phyloP scores from a whole-genome alignment of 2,113 vertebrate species.

The Chaetodon trifascialis region DNA sequence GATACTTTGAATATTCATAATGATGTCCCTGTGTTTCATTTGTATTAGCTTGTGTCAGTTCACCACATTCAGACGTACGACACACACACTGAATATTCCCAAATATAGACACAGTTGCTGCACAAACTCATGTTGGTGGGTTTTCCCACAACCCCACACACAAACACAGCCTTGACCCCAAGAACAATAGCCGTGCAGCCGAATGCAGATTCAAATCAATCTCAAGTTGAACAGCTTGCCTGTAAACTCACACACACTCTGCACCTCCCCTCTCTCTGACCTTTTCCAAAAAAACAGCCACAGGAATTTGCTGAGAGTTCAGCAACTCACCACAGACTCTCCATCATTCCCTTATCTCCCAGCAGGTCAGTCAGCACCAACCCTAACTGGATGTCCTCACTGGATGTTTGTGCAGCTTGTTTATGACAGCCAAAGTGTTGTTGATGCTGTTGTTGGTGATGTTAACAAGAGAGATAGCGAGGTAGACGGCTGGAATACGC shows the following conservation, averaged over 20 bases:
- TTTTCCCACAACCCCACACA: conserved; percentile 13
- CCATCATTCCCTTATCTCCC: conserved; percentile 75
- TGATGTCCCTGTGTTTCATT: background rate
- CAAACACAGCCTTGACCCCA: conserved; percentile 31
- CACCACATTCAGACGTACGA: background rate
- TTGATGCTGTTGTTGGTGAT: conserved; percentile 69
- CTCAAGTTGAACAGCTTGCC: conserved; percentile 48
- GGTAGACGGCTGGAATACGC: conserved; percentile 42
- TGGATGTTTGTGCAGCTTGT: conserved; percentile 81
- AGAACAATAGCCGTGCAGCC: conserved; percentile 47
- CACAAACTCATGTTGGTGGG: conserved; percentile 5
- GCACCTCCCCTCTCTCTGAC: conserved; percentile 29
- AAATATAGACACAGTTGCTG: background rate
- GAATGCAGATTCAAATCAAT: conserved; percentile 45
- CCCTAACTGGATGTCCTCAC: conserved; percentile 66
- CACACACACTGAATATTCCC: background rate
- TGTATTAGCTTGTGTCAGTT: conserved; percentile 2
- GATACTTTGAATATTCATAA: no score
- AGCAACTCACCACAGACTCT: conserved; percentile 51
- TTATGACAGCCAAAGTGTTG: conserved; percentile 80
- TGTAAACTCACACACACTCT: conserved; percentile 33
- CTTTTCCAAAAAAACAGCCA: conserved; percentile 48
- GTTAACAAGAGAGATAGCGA: conserved; percentile 64
- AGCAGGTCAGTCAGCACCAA: conserved; percentile 65
- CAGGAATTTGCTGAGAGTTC: conserved; percentile 62